These are phyloP conservation scores for Paracentrotus lividus DNA, from an alignment of 53 echinoderm and acorn worm species.

Conservation along the genomic window DNA sequence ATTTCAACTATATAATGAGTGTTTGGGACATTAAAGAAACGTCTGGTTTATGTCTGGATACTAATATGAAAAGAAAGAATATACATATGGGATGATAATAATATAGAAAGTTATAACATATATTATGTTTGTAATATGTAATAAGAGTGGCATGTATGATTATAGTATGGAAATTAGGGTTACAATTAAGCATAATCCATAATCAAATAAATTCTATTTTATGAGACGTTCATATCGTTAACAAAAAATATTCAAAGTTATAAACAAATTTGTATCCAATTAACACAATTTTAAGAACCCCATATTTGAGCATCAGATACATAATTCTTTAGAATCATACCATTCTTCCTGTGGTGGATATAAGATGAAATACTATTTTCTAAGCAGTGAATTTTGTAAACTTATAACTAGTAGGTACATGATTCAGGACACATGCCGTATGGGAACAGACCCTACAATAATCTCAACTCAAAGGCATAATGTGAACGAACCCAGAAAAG, in stretches of 20 bases:
- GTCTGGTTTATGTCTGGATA: neutral
- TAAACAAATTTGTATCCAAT: neutral
- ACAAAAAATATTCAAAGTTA: neutral
- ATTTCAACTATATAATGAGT: neutral
- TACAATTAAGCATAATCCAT: neutral
- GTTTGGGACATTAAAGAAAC: neutral
- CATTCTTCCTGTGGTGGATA: neutral
- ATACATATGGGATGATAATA: too few species aligned
- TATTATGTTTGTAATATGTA: neutral
- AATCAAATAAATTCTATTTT: neutral
- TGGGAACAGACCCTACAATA: neutral
- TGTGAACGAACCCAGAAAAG: too few species aligned
- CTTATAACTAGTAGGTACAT: neutral
- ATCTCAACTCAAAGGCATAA: too few species aligned
- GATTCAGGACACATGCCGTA: neutral
- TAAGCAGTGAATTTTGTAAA: neutral
- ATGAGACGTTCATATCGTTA: neutral
- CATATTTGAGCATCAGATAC: too few species aligned
- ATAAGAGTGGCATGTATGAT: neutral
- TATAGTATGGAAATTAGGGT: neutral
- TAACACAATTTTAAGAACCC: too few species aligned
- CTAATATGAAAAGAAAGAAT: neutral
- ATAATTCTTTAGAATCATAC: too few species aligned
- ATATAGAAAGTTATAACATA: neutral
- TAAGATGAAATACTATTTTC: constrained; percentile 1